Evolutionary conservation across 2,888 invertebrate species (phyloP).

Genomic region (Scelioninae gen. 1): DNA sequence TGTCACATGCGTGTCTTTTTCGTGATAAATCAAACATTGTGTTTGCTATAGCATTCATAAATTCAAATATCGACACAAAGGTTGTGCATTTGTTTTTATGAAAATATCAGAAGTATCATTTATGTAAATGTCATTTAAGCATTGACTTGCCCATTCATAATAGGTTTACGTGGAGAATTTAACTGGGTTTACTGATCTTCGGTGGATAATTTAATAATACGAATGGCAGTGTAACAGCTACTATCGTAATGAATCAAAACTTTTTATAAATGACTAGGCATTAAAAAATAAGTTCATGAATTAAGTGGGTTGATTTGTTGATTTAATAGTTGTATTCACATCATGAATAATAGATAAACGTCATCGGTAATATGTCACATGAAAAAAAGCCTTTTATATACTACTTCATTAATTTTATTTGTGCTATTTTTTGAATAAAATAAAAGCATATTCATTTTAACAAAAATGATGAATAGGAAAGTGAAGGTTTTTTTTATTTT

Average conservation of each 20-base stretch:
- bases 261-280: background rate
- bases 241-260: constrained; percentile 1
- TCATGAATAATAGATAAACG: no score
- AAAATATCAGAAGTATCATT: constrained; percentile 44
- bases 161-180: constrained; percentile 33
- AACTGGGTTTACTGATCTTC: constrained; percentile 34
- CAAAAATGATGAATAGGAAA: no score
- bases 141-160: constrained; percentile 36
- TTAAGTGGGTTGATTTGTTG: background rate
- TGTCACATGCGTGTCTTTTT: constrained; percentile 22
- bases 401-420: no score
- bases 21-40: constrained; percentile 47
- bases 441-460: no score
- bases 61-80: constrained; percentile 48
- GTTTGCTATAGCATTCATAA: constrained; percentile 21
- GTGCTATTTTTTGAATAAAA: no score
- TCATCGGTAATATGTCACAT: no score
- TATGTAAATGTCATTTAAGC: constrained; percentile 46
- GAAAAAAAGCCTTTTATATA: no score
- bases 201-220: constrained; percentile 23
- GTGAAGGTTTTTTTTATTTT: no score
- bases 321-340: background rate
- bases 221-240: constrained; percentile 2
- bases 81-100: constrained; percentile 20
- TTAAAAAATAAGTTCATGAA: constrained; percentile 1